Evolutionary conservation across 2,797 vertebrate genomes (phyloP).

Genomic region (Smutsia temminckii): DNA sequence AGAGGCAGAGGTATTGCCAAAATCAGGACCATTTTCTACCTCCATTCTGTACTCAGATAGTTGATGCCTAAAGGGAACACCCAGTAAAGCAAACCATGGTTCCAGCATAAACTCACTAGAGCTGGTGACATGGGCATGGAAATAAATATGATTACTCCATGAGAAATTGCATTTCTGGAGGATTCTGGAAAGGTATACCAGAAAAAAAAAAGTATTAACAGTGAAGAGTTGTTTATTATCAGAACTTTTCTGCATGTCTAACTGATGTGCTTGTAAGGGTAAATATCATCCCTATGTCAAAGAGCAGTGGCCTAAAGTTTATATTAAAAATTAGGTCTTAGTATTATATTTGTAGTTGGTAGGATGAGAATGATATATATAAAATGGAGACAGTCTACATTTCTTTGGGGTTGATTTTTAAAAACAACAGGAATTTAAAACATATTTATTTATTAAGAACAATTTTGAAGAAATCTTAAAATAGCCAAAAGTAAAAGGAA

Average conservation of each 20-base stretch:
- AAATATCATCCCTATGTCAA: neutral
- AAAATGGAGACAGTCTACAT: neutral
- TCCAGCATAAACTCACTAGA: neutral
- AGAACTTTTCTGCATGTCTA: neutral
- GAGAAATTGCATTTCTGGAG: neutral
- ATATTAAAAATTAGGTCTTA: neutral
- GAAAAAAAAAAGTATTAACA: neutral
- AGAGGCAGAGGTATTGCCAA: neutral
- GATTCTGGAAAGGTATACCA: neutral
- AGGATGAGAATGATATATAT: neutral
- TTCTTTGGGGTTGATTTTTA: neutral
- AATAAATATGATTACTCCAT: neutral
- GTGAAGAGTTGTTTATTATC: neutral
- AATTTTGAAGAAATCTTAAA: neutral
- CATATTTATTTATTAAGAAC: neutral
- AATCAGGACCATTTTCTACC: neutral
- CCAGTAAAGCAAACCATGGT: neutral
- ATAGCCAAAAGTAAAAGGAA: neutral
- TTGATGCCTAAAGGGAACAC: neutral
- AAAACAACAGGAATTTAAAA: neutral
- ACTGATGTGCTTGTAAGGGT: neutral
- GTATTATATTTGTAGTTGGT: fast-evolving
- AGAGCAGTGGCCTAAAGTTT: neutral
- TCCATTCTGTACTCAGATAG: neutral
- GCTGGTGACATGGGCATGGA: neutral